Percentiles rank a stretch among this genome's conserved stretches.
These are phyloP conservation scores for Symphodus melops DNA, from an alignment of 2,113 vertebrate species.

Conservation along the genomic window DNA sequence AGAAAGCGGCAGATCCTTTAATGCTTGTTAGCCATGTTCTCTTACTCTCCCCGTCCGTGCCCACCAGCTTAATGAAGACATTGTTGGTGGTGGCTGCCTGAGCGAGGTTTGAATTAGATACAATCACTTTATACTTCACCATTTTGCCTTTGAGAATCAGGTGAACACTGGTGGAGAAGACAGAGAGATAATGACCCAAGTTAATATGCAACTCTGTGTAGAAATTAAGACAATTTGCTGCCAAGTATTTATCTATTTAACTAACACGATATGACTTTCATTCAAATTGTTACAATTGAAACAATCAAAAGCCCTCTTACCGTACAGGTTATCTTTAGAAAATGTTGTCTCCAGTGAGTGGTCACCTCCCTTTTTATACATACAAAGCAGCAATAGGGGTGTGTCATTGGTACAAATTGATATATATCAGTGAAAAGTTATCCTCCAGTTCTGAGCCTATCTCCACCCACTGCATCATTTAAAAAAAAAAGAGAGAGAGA, in stretches of 20 bases:
- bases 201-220: neutral
- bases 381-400: neutral
- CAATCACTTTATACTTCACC: slow-evolving; percentile 33
- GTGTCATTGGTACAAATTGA: neutral
- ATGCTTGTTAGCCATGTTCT: neutral
- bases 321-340: neutral
- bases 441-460: neutral
- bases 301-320: neutral
- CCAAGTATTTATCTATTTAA: neutral
- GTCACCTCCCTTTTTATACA: neutral
- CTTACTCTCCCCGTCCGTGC: slow-evolving; percentile 19
- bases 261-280: too few relatives aligned
- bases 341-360: neutral
- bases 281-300: too few relatives aligned
- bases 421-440: neutral
- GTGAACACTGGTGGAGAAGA: neutral
- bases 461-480: neutral
- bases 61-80: slow-evolving; percentile 49
- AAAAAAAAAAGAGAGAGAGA: neutral
- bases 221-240: neutral
- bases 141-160: slow-evolving; percentile 9
- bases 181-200: neutral
- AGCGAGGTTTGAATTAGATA: slow-evolving; percentile 10
- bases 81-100: slow-evolving; percentile 25
- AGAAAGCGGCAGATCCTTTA: neutral